Evolutionary conservation across 2,888 invertebrate genomes (phyloP), one percentile per base, ranked within the genome.

Genomic region (Ellobium chinense): DNA sequence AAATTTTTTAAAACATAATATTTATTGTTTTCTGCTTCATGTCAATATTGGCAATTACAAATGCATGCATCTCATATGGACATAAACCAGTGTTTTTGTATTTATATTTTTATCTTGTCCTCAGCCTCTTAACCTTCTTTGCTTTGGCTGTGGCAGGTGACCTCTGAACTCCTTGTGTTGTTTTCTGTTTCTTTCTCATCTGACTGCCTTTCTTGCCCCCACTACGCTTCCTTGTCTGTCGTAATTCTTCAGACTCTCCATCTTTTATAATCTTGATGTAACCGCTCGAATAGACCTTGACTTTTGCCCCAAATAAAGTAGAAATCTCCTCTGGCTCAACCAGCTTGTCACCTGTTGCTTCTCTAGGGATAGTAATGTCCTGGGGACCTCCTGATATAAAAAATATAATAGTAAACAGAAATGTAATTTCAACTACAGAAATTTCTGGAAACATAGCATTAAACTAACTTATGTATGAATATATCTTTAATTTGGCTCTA

Each of bases 281-380:
- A 24, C 89, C 89, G 63, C 80, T 77, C 7, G 84, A 82, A 66
- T 80, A 82, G 9, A 91, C 88, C 77, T 84, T 83, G n/a, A 91
- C 90, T 77, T 87, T 85, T 24, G 86, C 90, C 54, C 85, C 82
- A 62, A 84, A 77, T 1, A 91, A 84, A 27, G 91, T 90, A 18
- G 90, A 87, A n/a, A 91, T 84, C 12, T 90, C 91, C 70, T 89
- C 90, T 31, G 85, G 83, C 37, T 87, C 86, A 70, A 75, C 78
- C 37, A 31, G 27, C 7, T 68, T 69, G 4, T 69, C 72, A 27
- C 36, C 65, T 65, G 7, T 54, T 39, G 29, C 60, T 27, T 72
- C 37, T 68, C 75, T 73, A 1, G 86, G 86, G 12, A 88, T 66
- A 9, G 75, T 69, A 21, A 89, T 82, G 37, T 82, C 81, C 0